These are phyloP conservation scores for Perizoma affinitatum DNA, from an alignment of 2,888 invertebrate genomes.

Conservation along the genomic window DNA sequence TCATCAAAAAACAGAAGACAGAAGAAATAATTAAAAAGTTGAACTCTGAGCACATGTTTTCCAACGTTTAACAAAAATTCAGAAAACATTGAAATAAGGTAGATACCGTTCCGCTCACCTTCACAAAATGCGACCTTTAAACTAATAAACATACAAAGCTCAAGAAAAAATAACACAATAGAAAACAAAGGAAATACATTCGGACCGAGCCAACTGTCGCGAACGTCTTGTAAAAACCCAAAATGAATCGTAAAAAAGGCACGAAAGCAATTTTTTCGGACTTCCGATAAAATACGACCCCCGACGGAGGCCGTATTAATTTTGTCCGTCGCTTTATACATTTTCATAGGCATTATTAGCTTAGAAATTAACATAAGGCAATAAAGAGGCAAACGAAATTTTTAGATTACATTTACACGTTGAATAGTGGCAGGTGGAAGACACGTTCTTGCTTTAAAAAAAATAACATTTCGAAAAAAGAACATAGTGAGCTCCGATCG, in stretches of 20 bases:
- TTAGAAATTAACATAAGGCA: conserved; percentile 82
- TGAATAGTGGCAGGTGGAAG: conserved; percentile 73
- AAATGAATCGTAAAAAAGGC: conserved; percentile 74
- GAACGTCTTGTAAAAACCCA: conserved; percentile 62
- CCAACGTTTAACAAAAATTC: conserved; percentile 17
- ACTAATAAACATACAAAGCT: conserved; percentile 66
- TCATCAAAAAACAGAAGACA: too few relatives aligned
- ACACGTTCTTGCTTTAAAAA: conserved; percentile 34
- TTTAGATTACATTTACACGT: conserved; percentile 76
- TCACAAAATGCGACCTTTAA: conserved; percentile 62
- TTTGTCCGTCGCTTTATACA: conserved; percentile 75
- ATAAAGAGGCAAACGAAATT: conserved; percentile 81
- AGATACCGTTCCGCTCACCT: conserved; percentile 46
- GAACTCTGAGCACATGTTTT: conserved; percentile 11
- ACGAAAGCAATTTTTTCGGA: conserved; percentile 63
- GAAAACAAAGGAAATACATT: conserved; percentile 77
- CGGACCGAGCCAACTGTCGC: conserved; percentile 75
- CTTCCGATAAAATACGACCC: conserved; percentile 70
- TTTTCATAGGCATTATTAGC: conserved; percentile 83
- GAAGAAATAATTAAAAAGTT: too few relatives aligned
- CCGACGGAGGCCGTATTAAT: conserved; percentile 71
- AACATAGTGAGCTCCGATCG: conserved; percentile 48
- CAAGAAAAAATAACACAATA: conserved; percentile 60
- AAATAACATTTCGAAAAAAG: conserved; percentile 43
- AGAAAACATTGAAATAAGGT: conserved; percentile 32